Base-by-base conservation (phyloP, 2,888 invertebrate species). In the Mayetiola destructor region DNA sequence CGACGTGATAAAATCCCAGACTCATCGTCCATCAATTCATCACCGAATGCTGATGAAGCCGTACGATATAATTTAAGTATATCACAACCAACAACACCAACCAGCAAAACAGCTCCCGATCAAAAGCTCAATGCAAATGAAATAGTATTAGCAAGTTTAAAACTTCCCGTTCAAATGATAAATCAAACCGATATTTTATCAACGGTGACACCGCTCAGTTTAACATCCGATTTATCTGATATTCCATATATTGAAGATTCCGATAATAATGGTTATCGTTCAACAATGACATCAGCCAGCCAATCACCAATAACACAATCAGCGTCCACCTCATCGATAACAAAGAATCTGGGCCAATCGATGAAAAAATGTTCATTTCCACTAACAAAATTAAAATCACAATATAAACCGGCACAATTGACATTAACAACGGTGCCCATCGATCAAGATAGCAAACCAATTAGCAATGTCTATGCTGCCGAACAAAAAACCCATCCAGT, bases 121-220 rank as follows among this genome's bases (percentile, higher is more conserved):
- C 27, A 80, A 61, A 27, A 48, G 27, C 23, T 23, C 42, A 42
- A 42, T 42, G 23, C 48, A 48, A 48, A 48, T 48, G 48, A 48
- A 48, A 80, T 85, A 58, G 84, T 89, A 64, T 87, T 85, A 0
- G 89, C 88, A 1, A 87, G 85, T 61, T 76, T 89, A 36, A 86
- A 85, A 66, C 86, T 89, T 73, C 86, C 88, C n/a, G 64, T 66
- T 48, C 67, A 66, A 57, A 62, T 65, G 57, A 64, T 61, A 52
- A 23, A 48, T 27, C 32, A 32, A 35, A 23, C 21, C 14, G 39
- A 39, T 20, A 14, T 20, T 18, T 3, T 27, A 42, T 27, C 56
- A 37, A 39, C 56, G n/a, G 36, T 21, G 14, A n/a, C 32, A 14
- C 32, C 32, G 8, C 12, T 56, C 9, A 32, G 75, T 80, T 61